phyloP scores from a whole-genome alignment of 2,888 invertebrate genomes.

The Cerastoderma edule region DNA sequence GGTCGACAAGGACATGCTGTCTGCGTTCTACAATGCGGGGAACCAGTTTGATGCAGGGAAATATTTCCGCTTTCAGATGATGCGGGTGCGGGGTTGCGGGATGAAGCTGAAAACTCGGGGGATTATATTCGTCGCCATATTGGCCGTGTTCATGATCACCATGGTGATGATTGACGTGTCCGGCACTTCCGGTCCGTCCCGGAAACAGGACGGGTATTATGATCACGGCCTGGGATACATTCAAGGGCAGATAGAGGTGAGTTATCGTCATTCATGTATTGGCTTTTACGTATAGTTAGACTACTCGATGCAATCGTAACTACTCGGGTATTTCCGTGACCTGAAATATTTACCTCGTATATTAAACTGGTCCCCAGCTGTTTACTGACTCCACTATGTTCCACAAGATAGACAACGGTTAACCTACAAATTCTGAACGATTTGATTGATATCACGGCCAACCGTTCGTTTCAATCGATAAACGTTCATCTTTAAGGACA shows the following conservation, averaged over 20 bases:
- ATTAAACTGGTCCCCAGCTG: not conserved
- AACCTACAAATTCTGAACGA: not conserved
- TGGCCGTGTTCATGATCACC: not conserved
- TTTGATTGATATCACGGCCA: too few relatives aligned
- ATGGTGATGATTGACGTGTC: slow-evolving; percentile 8
- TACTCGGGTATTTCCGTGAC: not conserved
- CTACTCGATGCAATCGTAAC: too few relatives aligned
- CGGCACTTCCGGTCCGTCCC: not conserved
- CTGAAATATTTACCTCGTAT: not conserved
- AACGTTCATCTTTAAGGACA: too few relatives aligned
- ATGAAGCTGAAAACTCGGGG: slow-evolving; percentile 9
- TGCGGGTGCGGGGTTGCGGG: not conserved
- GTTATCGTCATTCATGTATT: not conserved
- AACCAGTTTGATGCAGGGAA: too few relatives aligned
- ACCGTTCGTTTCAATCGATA: too few relatives aligned
- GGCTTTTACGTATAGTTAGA: too few relatives aligned
- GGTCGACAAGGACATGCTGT: too few relatives aligned
- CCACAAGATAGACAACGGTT: not conserved
- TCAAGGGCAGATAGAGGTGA: slow-evolving; percentile 33
- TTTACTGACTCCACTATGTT: not conserved
- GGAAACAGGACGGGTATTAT: not conserved
- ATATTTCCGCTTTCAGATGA: slow-evolving; percentile 24
- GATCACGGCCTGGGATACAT: slow-evolving; percentile 14
- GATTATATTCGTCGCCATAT: not conserved
- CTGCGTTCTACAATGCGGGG: too few relatives aligned